Percentiles rank a stretch among this genome's conserved stretches.
These are phyloP conservation scores for Synergus japonicus DNA, from an alignment of 2,888 invertebrate species.

Conservation along the genomic window DNA sequence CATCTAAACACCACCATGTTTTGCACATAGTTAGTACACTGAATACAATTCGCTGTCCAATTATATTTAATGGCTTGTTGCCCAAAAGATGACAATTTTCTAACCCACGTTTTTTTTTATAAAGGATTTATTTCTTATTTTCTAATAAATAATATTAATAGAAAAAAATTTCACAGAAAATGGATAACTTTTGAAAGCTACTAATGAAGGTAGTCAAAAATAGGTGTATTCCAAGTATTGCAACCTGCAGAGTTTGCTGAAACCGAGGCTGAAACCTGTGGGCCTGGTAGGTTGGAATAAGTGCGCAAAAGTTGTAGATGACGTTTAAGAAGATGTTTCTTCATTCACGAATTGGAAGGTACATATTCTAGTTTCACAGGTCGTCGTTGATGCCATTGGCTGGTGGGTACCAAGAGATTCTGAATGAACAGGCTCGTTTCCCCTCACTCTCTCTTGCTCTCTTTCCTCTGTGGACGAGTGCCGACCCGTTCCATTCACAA, in stretches of 20 bases:
- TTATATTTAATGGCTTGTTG: slow-evolving; percentile 24
- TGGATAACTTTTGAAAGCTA: not conserved
- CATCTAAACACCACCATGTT: slow-evolving; percentile 39
- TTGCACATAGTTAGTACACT: slow-evolving; percentile 39
- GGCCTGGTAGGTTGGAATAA: not conserved
- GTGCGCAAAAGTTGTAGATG: not conserved
- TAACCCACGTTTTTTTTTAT: rapidly evolving
- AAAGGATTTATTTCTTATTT: not conserved
- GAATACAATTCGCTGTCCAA: slow-evolving; percentile 32
- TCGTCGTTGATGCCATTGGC: slow-evolving; percentile 8
- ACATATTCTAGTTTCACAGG: slow-evolving; percentile 25
- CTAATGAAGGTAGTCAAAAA: not conserved
- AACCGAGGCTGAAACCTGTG: not conserved
- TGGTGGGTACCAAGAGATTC: slow-evolving; percentile 32
- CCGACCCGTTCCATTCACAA: slow-evolving; percentile 68
- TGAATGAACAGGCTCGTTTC: slow-evolving; percentile 46
- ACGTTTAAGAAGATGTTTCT: slow-evolving; percentile 1
- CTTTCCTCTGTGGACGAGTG: slow-evolving; percentile 58
- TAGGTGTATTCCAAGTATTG: not conserved
- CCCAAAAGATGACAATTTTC: not conserved
- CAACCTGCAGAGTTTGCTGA: not conserved
- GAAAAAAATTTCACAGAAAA: not conserved
- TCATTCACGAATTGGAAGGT: slow-evolving; percentile 35
- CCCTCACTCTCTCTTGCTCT: slow-evolving; percentile 49
- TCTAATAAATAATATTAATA: not conserved